A percentile compares a stretch with the other conserved stretches of the same genome.
phyloP scores from a whole-genome alignment of 2,888 invertebrate genomes.

The Mythimna vitellina region DNA sequence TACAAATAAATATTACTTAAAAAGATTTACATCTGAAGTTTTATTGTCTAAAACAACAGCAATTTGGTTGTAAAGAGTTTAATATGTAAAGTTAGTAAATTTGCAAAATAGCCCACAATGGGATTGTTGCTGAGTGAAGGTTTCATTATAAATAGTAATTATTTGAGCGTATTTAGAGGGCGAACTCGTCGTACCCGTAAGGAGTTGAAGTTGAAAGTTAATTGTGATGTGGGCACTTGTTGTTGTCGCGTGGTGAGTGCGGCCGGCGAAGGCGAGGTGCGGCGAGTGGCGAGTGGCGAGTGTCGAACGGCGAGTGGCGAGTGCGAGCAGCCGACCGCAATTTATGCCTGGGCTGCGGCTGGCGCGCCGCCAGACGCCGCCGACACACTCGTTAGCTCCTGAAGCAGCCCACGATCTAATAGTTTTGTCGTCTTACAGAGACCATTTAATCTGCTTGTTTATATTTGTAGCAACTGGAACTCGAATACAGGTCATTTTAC shows the following conservation, averaged over 20 bases:
- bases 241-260: conserved; percentile 71
- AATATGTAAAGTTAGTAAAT: conserved; percentile 17
- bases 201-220: conserved; percentile 46
- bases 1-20: conserved; percentile 1
- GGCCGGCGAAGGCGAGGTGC: conserved; percentile 47
- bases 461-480: conserved; percentile 73
- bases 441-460: conserved; percentile 82
- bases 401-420: conserved; percentile 81
- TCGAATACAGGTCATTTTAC: conserved; percentile 66
- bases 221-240: conserved; percentile 66
- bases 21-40: conserved; percentile 1
- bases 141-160: conserved; percentile 45
- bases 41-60: conserved; percentile 4
- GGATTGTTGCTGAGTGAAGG: conserved; percentile 34
- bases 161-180: conserved; percentile 43
- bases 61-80: conserved; percentile 20
- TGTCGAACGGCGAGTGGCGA: conserved; percentile 61
- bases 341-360: conserved; percentile 77
- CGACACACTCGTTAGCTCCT: conserved; percentile 82
- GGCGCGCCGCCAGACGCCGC: conserved; percentile 78
- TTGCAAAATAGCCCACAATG: conserved; percentile 10
- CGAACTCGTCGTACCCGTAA: conserved; percentile 10
- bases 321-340: conserved; percentile 71
- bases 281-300: conserved; percentile 57
- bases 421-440: conserved; percentile 81